A percentile compares a stretch with the other conserved stretches of the same genome.
Conservation (phyloP, 2,113 vertebrate species). For the Lophochroa leadbeateri region DNA sequence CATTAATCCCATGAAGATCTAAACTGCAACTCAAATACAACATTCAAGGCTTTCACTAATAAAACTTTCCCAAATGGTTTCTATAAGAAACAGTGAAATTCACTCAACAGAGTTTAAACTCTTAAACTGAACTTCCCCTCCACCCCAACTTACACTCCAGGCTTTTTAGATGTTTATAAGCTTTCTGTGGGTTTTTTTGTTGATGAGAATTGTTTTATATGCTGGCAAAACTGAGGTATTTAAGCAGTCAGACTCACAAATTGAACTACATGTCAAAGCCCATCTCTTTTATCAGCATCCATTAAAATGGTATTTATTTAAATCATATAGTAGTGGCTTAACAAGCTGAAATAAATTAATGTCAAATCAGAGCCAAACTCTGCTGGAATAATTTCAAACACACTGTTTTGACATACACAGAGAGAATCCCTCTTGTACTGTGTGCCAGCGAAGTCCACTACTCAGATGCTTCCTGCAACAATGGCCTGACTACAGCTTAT, state of each 20-base stretch:
- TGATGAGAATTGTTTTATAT: neutral
- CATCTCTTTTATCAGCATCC: neutral
- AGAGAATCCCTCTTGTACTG: neutral
- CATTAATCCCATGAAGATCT: neutral
- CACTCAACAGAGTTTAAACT: neutral
- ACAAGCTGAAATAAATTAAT: slow-evolving; percentile 23
- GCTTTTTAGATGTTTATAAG: neutral
- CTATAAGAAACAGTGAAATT: neutral
- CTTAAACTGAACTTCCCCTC: neutral
- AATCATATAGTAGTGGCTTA: neutral
- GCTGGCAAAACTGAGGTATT: neutral
- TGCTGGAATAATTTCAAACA: neutral
- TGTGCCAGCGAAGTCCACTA: neutral
- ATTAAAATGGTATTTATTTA: slow-evolving; percentile 44
- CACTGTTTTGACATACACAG: neutral
- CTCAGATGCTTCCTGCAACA: neutral
- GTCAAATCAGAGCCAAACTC: slow-evolving; percentile 10
- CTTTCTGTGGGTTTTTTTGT: neutral
- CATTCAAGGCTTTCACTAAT: neutral
- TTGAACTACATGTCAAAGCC: neutral
- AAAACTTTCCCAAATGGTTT: neutral
- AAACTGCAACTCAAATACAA: neutral
- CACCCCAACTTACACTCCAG: neutral
- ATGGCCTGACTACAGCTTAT: neutral
- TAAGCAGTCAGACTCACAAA: neutral